Percentiles rank a stretch among this genome's conserved stretches.
phyloP scores from a whole-genome alignment of 2,113 vertebrate species.

The Lycaon pictus region DNA sequence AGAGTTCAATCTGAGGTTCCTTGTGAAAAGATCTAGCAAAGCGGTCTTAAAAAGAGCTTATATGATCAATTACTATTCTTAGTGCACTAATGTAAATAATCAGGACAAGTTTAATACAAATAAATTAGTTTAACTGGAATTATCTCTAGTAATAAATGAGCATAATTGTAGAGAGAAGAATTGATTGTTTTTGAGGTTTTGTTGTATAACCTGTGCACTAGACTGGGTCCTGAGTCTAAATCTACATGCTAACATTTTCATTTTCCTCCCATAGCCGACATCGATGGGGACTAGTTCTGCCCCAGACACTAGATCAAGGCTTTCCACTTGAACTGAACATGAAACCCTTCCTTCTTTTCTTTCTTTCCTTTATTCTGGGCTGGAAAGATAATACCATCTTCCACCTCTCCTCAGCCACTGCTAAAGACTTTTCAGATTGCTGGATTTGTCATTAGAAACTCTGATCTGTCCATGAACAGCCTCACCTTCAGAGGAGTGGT shows the following conservation, averaged over 20 bases:
- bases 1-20: background rate
- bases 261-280: background rate
- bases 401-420: background rate
- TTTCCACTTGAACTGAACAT: background rate
- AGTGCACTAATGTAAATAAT: background rate
- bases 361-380: background rate
- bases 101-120: background rate
- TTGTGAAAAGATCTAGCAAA: background rate
- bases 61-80: background rate
- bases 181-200: background rate
- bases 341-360: background rate
- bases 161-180: background rate
- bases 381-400: background rate
- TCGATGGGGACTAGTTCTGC: background rate
- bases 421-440: background rate
- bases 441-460: background rate
- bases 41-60: background rate
- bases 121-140: background rate
- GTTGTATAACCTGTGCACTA: background rate
- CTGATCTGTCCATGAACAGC: background rate
- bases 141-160: background rate
- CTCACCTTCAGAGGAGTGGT: background rate
- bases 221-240: background rate
- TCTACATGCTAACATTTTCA: background rate
- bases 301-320: background rate